Base-by-base conservation (phyloP, 2,888 invertebrate genomes). In the Pristionchus entomophagus region DNA sequence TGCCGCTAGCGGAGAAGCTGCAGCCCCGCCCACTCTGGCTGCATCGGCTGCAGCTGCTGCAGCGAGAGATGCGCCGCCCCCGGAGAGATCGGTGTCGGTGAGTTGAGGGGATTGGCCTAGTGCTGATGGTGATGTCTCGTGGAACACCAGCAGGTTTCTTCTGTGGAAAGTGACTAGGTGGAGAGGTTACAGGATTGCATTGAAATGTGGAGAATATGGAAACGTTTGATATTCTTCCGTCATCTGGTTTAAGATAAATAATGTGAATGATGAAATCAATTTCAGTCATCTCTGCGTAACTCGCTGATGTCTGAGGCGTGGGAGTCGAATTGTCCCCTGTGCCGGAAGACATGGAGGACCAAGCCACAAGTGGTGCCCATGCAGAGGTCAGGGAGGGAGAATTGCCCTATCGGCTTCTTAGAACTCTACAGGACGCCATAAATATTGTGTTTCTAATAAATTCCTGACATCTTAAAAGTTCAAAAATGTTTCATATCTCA, bases 261-360 rank as follows among this genome's bases (percentile, higher is more conserved):
- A n/a, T 56, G n/a, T n/a, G n/a, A n/a, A n/a, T n/a, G n/a, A 26
- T 62, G 32, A 14, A 45, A 14, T 45, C 5, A 0, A 17, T 45
- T 73, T 32, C 73, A 73, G 73, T 45, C 73, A 2, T 19, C 73
- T 5, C 41, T 73, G 6, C 73, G 73, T 0, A 38, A 35, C 8
- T 73, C 73, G 12, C 73, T 73, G 22, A 35, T 73, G n/a, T n/a
- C 73, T 22, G 73, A 19, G 17, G 73, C 78, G 19, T 80, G 78
- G 78, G 78, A 80, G 51, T 49, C 51, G 41, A 51, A 49, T 41
- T 80, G 78, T 8, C 78, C 78, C 5, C 51, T 80, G 6, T 80
- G 78, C 14, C 26, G 78, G 19, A 49, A 80, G 51, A 22, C 17
- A 51, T 80, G 78, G 78, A 80, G 17, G 51, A 35, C 22, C 19